Evolutionary conservation across 2,113 vertebrate species (phyloP).

Genomic region (Bubo bubo): DNA sequence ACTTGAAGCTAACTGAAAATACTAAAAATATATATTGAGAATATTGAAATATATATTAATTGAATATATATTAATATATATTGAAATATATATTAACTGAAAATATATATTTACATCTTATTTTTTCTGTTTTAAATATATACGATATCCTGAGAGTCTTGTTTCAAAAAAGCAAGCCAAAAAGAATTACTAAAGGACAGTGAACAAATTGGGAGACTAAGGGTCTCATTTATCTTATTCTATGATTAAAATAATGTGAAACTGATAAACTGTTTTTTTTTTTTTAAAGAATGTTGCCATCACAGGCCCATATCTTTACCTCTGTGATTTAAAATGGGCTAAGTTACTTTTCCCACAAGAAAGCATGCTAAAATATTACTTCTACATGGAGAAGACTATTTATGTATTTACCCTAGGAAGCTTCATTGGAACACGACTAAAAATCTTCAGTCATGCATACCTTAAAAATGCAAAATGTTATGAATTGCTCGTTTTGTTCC

Average conservation of each 20-base stretch:
- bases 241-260: neutral
- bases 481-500: neutral
- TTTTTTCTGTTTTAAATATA: neutral
- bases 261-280: neutral
- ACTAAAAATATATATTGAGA: neutral
- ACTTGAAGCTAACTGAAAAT: neutral
- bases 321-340: neutral
- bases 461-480: neutral
- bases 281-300: neutral
- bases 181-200: neutral
- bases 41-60: neutral
- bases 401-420: slow-evolving; percentile 22
- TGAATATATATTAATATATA: neutral
- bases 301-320: neutral
- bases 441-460: slow-evolving; percentile 22
- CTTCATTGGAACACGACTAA: slow-evolving; percentile 18
- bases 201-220: neutral
- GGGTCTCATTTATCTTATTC: neutral
- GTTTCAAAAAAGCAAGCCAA: neutral
- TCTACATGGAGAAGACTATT: slow-evolving; percentile 51
- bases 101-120: neutral
- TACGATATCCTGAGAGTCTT: accelerated
- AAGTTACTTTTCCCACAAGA: slow-evolving; percentile 35
- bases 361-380: slow-evolving; percentile 47
- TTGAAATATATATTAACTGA: neutral